Evolutionary conservation across 2,888 invertebrate genomes (phyloP).

Genomic region (Atherix ibis): DNA sequence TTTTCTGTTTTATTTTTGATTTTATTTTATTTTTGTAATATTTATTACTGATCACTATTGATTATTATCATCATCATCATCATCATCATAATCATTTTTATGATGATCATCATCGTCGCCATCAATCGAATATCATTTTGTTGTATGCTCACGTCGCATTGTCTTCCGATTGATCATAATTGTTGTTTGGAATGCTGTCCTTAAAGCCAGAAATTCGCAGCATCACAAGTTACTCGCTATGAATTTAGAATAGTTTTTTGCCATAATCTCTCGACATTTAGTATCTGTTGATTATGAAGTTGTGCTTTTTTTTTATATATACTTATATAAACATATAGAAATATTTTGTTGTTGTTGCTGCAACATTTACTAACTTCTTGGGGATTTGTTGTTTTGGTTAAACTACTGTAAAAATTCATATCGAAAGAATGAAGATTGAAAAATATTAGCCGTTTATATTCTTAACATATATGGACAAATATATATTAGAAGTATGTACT

Average conservation of each 20-base stretch:
- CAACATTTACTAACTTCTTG: no score
- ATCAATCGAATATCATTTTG: conserved; percentile 8
- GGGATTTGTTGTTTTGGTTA: no score
- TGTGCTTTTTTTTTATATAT: no score
- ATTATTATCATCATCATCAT: conserved; percentile 2
- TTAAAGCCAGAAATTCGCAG: conserved; percentile 2
- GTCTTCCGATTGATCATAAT: conserved; percentile 11
- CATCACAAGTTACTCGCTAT: conserved; percentile 8
- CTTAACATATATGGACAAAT: no score
- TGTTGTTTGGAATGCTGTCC: conserved; percentile 11
- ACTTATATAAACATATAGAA: no score
- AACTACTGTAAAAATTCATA: no score
- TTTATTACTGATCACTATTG: conserved; percentile 2
- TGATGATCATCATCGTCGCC: neutral
- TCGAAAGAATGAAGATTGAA: no score
- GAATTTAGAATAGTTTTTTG: conserved; percentile 12
- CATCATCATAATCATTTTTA: conserved; percentile 3
- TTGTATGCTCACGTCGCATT: conserved; percentile 7
- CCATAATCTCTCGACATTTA: no score
- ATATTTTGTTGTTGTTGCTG: no score
- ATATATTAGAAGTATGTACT: no score
- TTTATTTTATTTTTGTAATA: neutral
- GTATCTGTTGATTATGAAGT: no score
- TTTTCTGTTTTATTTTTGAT: conserved; percentile 3
- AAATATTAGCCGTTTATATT: no score